These are phyloP conservation scores for Ormyrus nitidulus DNA, from an alignment of 2,888 invertebrate genomes.

Conservation along the genomic window DNA sequence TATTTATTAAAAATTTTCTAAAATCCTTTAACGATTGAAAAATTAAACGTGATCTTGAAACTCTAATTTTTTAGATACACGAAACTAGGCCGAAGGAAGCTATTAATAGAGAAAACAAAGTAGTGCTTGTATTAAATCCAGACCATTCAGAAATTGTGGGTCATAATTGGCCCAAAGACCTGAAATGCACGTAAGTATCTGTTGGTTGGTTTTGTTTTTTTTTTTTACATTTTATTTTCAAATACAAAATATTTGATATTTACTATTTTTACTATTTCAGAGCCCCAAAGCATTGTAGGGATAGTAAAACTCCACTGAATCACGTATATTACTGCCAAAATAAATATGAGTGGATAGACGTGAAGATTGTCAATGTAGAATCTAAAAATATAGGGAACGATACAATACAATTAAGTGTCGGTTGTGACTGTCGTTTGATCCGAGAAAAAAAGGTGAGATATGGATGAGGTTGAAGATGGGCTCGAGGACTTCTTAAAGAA, in stretches of 20 bases:
- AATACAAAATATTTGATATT: not conserved
- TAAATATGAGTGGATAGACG: not conserved
- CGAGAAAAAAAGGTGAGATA: not conserved
- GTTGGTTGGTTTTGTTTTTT: not conserved
- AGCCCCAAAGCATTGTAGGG: conserved; percentile 2
- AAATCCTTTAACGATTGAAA: no score
- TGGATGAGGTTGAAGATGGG: no score
- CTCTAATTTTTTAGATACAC: not conserved
- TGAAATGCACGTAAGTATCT: conserved; percentile 19
- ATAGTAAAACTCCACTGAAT: not conserved
- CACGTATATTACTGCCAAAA: not conserved
- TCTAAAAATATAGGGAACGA: not conserved
- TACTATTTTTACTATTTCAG: not conserved
- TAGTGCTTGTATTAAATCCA: not conserved
- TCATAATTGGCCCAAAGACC: not conserved
- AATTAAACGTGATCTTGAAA: no score
- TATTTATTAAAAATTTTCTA: no score
- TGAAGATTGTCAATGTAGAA: no score
- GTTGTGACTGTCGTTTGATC: conserved; percentile 1
- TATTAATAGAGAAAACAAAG: not conserved
- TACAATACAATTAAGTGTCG: not conserved
- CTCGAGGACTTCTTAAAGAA: no score
- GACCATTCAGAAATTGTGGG: not conserved
- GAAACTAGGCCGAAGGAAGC: conserved; percentile 5
- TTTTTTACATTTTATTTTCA: not conserved